Evolutionary conservation across 2,797 vertebrate species (phyloP), one percentile per base, ranked within the genome.

Genomic region (Gymnothorax reevesii): DNA sequence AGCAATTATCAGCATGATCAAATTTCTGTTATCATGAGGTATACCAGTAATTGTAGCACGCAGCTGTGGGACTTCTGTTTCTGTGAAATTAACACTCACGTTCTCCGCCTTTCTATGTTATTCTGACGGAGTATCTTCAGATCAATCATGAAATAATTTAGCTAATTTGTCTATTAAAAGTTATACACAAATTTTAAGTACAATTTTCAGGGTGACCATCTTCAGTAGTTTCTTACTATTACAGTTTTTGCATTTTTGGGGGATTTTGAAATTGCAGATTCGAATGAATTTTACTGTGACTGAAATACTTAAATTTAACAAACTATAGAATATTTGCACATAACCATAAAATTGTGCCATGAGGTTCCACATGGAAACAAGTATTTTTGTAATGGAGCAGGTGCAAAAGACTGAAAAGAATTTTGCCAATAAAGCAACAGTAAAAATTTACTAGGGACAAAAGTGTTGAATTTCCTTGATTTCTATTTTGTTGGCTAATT

Each of bases 1-100:
- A 7, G 75, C 52, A 79, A 79, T 79, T 79, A 79, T 79, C 42
- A 7, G 33, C 42, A 13, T 79, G 75, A 79, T 20, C 75, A 79
- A 15, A 52, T 52, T 49, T 13, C 10, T 49, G 75, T 79, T 49
- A 79, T 12, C 15, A 33, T 3, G 25, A 79, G 75, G 33, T 49
- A 52, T 15, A 79, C 75, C 75, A 20, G 22, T 42, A 42, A 42
- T 77, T 52, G 73, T 52, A 20, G 42, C 7, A 17, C 52, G 73
- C 8, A n/a, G 20, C 52, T 42, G 20, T 42, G 33, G 33, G 2
- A 42, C 2, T 66, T 66, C 25, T 25, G 9, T 25, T 9, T 66
- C n/a, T 5, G 1, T 66, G 64, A 25, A n/a, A n/a, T 66, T 66
- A 66, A 9, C 22, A 66, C 64, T 66, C 1, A 42, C 20, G 12